These are phyloP conservation scores for Sepiola atlantica DNA, from an alignment of 2,888 invertebrate genomes.

Conservation along the genomic window DNA sequence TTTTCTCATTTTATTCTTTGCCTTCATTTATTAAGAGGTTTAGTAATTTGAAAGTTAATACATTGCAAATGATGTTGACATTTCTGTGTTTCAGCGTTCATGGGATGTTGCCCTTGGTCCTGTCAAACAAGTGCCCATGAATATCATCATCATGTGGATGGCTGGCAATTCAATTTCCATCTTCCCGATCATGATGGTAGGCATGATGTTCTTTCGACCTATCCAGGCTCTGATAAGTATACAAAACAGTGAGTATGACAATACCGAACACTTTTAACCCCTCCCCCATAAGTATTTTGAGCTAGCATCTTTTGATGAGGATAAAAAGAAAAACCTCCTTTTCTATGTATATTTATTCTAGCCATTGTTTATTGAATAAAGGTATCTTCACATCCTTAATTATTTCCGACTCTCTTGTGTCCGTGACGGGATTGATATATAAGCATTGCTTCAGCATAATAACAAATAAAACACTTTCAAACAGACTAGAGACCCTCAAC, in stretches of 20 bases:
- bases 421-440: no score
- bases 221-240: conserved; percentile 95
- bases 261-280: neutral
- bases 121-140: conserved; percentile 95
- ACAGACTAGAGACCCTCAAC: no score
- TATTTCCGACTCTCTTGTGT: no score
- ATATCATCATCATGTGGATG: conserved; percentile 99
- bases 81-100: conserved; percentile 80
- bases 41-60: no score
- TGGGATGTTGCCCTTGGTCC: conserved; percentile 98
- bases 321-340: neutral
- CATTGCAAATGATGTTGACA: neutral
- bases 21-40: no score
- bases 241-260: conserved; percentile 75
- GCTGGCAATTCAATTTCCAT: conserved; percentile 99
- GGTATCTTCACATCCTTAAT: no score
- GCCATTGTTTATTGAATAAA: neutral
- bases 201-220: conserved; percentile 97
- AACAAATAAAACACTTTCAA: no score
- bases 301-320: no score
- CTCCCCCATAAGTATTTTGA: neutral
- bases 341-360: no score
- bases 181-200: conserved; percentile 99
- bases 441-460: no score
- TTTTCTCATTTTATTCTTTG: no score